Evolutionary conservation across 2,797 vertebrate species (phyloP).

Genomic region (Xyrichtys novacula): DNA sequence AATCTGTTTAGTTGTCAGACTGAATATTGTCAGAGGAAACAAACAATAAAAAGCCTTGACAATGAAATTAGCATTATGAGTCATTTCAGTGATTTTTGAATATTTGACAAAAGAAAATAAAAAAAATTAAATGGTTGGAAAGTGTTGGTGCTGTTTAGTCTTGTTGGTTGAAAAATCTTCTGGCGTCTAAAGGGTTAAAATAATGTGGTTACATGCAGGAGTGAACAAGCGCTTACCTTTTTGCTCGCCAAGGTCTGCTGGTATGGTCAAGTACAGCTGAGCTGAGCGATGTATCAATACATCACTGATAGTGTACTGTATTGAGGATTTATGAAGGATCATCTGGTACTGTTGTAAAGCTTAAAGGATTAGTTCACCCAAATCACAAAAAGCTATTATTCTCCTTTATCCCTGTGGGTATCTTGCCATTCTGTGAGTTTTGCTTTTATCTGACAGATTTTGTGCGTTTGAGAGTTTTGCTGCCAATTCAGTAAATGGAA

Average conservation of each 20-base stretch:
- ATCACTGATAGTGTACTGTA: constrained; percentile 5
- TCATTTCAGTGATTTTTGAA: no score
- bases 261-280: background rate
- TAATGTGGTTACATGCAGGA: background rate
- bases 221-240: background rate
- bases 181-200: background rate
- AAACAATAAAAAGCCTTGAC: no score
- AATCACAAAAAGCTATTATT: constrained; percentile 25
- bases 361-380: constrained; percentile 46
- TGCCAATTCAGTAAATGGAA: background rate
- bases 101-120: no score
- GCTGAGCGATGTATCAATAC: background rate
- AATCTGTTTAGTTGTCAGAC: no score
- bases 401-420: background rate
- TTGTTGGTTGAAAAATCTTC: no score
- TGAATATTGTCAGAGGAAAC: no score
- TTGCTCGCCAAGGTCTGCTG: background rate
- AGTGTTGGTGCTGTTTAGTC: no score
- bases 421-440: background rate
- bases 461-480: background rate
- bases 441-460: background rate
- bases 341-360: constrained; percentile 29
- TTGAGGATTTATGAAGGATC: constrained; percentile 20
- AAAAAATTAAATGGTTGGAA: no score
- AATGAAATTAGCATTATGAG: no score